These are phyloP conservation scores for Microctonus hyperodae DNA, from an alignment of 2,888 invertebrate species.

Conservation along the genomic window DNA sequence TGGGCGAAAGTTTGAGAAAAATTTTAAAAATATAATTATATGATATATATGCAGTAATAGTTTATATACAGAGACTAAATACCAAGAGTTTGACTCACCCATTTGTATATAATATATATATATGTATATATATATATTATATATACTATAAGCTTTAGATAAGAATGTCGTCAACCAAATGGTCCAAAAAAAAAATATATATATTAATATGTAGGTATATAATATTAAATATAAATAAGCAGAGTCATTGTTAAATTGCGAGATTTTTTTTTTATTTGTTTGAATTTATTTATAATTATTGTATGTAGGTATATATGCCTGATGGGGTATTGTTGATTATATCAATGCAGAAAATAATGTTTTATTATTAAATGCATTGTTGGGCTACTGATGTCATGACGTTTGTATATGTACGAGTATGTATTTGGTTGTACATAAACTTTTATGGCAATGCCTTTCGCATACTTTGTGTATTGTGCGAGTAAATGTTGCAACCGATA, in stretches of 20 bases:
- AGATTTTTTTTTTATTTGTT: not conserved
- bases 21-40: not conserved
- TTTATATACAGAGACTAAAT: not conserved
- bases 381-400: not conserved
- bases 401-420: too few species aligned
- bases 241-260: too few species aligned
- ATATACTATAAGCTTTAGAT: not conserved
- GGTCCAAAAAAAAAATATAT: not conserved
- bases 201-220: not conserved
- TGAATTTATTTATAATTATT: not conserved
- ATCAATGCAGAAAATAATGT: not conserved
- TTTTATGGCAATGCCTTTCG: not conserved
- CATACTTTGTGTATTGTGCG: not conserved
- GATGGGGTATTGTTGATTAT: not conserved
- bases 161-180: not conserved
- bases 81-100: constrained; percentile 6
- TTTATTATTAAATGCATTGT: not conserved
- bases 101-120: not conserved
- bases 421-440: not conserved
- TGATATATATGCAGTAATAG: too few species aligned
- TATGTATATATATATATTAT: too few species aligned
- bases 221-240: not conserved
- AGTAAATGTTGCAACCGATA: not conserved
- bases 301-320: too few species aligned
- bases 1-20: too few species aligned